Evolutionary conservation across 2,888 invertebrate genomes (phyloP), one percentile per base, ranked within the genome.

Genomic region (Carpatolechia fugitivella): DNA sequence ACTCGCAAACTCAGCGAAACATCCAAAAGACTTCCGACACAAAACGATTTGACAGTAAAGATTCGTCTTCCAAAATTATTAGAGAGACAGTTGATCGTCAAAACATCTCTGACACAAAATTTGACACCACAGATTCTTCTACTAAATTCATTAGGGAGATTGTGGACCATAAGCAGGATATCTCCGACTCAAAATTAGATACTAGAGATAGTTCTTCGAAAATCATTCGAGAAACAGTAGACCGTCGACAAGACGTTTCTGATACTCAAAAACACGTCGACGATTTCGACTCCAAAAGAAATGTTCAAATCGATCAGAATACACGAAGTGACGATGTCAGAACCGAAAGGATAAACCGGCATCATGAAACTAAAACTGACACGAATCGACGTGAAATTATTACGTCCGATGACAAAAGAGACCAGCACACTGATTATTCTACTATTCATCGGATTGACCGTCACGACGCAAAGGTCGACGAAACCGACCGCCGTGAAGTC

Each of bases 401-500:
- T 29, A 51, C 55, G 2, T 10, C 11, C 20, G n/a, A 52, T 35
- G 24, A 35, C 11, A 13, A 40, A 35, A 36, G 7, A n/a, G 20
- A 54, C 60, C 3, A 60, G 16, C 47, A 54, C 16, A 18, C 30
- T 14, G 57, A 66, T 50, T 48, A 55, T 47, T 57, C 61, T 63
- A 61, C 58, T 18, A 59, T 59, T 24, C 62, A 62, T 18, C 60
- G 35, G 44, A 60, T 58, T 41, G 56, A 68, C 20, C 63, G 60
- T 55, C 62, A 63, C 55, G 67, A 74, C 31, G 62, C 53, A 5
- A 69, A 67, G n/a, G 53, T 62, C 8, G 69, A 75, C 48, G 66
- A 78, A 49, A 59, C 60, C 36, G 64, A 65, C 35, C 68, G 61
- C 1, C 65, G 61, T 44, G 70, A 79, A 20, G 47, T 61, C 6